Percentiles rank a stretch among this genome's conserved stretches.
Conservation (phyloP, 2,797 vertebrate species). For the Tarsius wallacei region DNA sequence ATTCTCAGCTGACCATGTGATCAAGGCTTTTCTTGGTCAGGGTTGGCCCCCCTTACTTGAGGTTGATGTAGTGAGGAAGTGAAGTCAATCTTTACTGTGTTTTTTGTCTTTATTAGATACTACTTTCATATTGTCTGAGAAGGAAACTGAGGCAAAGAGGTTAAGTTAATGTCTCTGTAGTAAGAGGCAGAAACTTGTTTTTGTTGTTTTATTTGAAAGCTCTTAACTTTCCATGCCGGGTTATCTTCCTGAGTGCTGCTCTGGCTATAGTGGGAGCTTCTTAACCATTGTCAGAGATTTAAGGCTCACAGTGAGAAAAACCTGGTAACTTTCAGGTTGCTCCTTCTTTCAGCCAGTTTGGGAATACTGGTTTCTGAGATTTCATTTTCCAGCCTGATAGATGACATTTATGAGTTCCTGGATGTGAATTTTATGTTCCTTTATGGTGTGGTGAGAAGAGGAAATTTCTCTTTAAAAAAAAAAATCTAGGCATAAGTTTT, state of each 20-base stretch:
- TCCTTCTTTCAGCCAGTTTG: not conserved
- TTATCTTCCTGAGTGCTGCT: not conserved
- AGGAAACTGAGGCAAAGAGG: not conserved
- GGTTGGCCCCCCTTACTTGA: not conserved
- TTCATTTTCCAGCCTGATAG: not conserved
- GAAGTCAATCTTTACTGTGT: not conserved
- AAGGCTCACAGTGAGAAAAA: not conserved
- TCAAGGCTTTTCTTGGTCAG: not conserved
- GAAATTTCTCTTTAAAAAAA: not conserved
- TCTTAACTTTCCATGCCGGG: accelerated
- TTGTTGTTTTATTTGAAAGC: not conserved
- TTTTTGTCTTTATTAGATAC: not conserved
- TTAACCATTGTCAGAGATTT: not conserved
- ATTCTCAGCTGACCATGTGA: not conserved
- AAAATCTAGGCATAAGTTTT: not conserved
- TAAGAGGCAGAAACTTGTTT: not conserved
- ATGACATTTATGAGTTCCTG: not conserved
- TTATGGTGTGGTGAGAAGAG: not conserved
- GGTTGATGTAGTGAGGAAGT: not conserved
- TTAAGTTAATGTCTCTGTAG: not conserved
- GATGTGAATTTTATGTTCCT: not conserved
- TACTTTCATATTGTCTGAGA: not conserved
- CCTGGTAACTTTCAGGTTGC: not conserved
- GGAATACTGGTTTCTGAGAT: not conserved
- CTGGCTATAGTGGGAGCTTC: not conserved